phyloP scores from a whole-genome alignment of 2,113 vertebrate species.

The Garra rufa region DNA sequence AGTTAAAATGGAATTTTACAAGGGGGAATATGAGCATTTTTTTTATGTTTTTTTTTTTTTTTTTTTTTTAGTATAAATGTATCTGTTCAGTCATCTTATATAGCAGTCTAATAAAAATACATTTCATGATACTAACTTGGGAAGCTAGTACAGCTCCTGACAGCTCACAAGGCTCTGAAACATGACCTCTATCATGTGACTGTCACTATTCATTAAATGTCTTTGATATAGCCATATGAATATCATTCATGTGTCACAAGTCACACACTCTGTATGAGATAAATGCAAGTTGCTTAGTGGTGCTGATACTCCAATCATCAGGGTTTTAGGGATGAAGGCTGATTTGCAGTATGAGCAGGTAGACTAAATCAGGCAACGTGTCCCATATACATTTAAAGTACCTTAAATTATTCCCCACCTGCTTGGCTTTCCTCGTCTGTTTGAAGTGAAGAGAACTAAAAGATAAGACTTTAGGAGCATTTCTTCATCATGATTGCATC shows the following conservation, averaged over 20 bases:
- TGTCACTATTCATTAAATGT: neutral
- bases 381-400: conserved; percentile 36
- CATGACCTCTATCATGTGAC: neutral
- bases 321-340: conserved; percentile 13
- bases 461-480: neutral
- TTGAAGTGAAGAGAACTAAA: neutral
- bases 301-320: conserved; percentile 21
- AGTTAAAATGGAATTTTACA: no score
- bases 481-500: conserved; percentile 5
- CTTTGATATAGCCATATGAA: neutral
- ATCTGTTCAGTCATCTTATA: no score
- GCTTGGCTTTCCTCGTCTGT: neutral
- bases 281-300: neutral
- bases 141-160: neutral
- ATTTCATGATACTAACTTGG: no score
- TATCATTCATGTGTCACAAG: neutral
- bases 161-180: neutral
- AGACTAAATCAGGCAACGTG: conserved; percentile 29
- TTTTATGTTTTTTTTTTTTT: no score
- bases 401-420: conserved; percentile 32
- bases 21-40: no score
- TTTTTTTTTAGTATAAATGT: no score
- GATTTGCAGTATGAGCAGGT: conserved; percentile 29
- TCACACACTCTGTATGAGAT: neutral
- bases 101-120: no score